A percentile compares a stretch with the other conserved stretches of the same genome.
Evolutionary conservation across 1,140 invertebrate genomes (phyloP).

Genomic region (Samia ricini): DNA sequence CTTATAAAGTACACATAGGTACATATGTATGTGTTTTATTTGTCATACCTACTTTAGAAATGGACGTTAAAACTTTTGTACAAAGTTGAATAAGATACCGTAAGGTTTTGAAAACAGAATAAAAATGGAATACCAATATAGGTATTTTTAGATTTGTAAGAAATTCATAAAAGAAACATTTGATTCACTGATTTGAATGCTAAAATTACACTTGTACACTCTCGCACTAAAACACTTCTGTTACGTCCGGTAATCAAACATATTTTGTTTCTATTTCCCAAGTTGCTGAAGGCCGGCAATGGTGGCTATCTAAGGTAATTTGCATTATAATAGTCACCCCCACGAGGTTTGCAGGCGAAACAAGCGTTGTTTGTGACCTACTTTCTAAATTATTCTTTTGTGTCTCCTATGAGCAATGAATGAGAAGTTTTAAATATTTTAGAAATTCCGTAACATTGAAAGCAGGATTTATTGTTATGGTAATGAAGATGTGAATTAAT

Average conservation of each 20-base stretch:
- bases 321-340: slow-evolving; percentile 58
- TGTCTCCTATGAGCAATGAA: slow-evolving; percentile 15
- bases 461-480: slow-evolving; percentile 5
- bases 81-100: not conserved
- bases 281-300: slow-evolving; percentile 25
- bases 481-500: not conserved
- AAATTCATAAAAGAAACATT: not conserved
- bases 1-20: slow-evolving; percentile 6
- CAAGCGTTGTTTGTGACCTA: slow-evolving; percentile 42
- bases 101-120: no score
- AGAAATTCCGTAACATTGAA: not conserved
- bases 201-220: not conserved
- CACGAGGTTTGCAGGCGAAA: slow-evolving; percentile 20
- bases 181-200: not conserved
- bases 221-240: slow-evolving; percentile 22
- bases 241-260: slow-evolving; percentile 33
- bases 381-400: slow-evolving; percentile 54
- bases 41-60: not conserved
- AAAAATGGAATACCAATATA: no score
- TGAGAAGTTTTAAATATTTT: not conserved
- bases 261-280: slow-evolving; percentile 30
- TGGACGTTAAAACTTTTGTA: not conserved
- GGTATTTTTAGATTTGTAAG: no score
- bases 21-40: slow-evolving; percentile 1
- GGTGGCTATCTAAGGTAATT: slow-evolving; percentile 35